Conservation (phyloP, 2,797 vertebrate genomes). For the Nannoperca australis region DNA sequence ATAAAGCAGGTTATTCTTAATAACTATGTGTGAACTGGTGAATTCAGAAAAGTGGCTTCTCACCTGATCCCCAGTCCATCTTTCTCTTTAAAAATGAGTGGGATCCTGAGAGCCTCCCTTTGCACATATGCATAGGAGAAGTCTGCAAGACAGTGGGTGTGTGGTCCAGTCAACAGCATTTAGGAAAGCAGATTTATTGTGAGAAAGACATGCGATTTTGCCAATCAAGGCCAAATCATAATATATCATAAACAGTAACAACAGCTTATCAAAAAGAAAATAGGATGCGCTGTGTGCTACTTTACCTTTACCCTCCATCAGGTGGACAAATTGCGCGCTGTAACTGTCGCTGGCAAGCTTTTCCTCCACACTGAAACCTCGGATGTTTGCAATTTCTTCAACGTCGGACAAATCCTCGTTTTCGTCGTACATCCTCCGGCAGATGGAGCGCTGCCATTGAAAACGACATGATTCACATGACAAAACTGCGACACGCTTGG, state of each 20-base stretch:
- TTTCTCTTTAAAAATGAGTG: conserved; percentile 94
- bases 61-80: conserved; percentile 97
- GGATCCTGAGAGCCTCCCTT: conserved; percentile 92
- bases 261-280: not conserved
- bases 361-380: conserved; percentile 95
- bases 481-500: conserved; percentile 26
- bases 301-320: conserved; percentile 95
- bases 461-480: conserved; percentile 46
- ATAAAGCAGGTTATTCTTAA: not conserved
- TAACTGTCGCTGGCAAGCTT: conserved; percentile 91
- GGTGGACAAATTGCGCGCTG: conserved; percentile 88
- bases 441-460: conserved; percentile 90
- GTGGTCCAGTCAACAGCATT: conserved; percentile 1
- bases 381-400: conserved; percentile 93
- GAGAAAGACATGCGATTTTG: not conserved
- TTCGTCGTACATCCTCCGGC: conserved; percentile 94
- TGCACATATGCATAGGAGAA: conserved; percentile 98
- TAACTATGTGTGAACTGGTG: not conserved
- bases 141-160: conserved; percentile 85
- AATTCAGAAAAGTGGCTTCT: conserved; percentile 60
- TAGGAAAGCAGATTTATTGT: not conserved
- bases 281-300: not conserved
- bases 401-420: conserved; percentile 95
- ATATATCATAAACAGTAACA: not conserved
- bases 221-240: not conserved